Evolutionary conservation across 2,888 invertebrate genomes (phyloP).

Genomic region (Eristalis tenax): DNA sequence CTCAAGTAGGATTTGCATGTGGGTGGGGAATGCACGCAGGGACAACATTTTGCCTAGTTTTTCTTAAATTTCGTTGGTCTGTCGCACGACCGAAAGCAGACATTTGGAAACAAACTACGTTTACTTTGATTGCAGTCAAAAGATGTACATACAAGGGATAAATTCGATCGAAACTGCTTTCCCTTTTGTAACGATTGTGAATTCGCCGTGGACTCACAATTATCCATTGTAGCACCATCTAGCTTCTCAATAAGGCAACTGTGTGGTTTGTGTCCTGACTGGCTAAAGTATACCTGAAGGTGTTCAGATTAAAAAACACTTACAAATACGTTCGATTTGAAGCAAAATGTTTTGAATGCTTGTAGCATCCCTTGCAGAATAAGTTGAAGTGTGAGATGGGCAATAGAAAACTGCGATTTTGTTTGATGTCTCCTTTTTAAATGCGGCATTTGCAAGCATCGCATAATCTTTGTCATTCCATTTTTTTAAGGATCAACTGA

Average conservation of each 20-base stretch:
- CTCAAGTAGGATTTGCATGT: background rate
- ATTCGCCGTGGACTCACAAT: slow-evolving; percentile 11
- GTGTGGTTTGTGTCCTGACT: background rate
- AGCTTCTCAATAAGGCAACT: background rate
- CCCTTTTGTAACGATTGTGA: background rate
- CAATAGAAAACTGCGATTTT: background rate
- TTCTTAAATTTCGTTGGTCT: background rate
- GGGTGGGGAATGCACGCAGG: background rate
- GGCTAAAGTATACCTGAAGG: too few relatives aligned
- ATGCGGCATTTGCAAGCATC: background rate
- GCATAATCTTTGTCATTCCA: too few relatives aligned
- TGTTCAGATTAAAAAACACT: too few relatives aligned
- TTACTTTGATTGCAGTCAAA: too few relatives aligned
- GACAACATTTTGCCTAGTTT: background rate
- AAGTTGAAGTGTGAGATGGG: too few relatives aligned
- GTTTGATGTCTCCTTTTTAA: background rate
- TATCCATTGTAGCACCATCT: background rate
- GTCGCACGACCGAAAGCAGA: background rate
- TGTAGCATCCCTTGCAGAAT: too few relatives aligned
- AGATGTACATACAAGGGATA: too few relatives aligned
- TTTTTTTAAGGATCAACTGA: too few relatives aligned
- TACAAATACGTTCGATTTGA: too few relatives aligned
- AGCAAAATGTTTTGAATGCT: too few relatives aligned
- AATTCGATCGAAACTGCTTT: too few relatives aligned
- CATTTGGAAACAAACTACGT: background rate